phyloP scores from a whole-genome alignment of 2,113 vertebrate genomes.

The Aldabrachelys gigantea region DNA sequence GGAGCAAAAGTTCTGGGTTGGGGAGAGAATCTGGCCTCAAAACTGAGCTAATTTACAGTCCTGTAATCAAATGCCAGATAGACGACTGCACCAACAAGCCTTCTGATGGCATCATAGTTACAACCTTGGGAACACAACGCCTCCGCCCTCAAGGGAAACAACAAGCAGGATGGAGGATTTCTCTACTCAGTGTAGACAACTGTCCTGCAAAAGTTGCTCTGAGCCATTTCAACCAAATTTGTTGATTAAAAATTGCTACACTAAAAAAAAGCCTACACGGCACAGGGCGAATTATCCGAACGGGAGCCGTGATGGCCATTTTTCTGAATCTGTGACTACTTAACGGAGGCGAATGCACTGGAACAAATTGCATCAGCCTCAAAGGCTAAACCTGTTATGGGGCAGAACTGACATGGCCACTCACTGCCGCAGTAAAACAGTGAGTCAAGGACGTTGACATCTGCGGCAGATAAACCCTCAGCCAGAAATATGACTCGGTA shows the following conservation, averaged over 20 bases:
- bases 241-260: not conserved
- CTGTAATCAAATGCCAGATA: not conserved
- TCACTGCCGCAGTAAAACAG: not conserved
- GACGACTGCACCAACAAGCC: not conserved
- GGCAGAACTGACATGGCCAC: not conserved
- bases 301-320: not conserved
- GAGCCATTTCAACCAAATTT: not conserved
- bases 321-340: not conserved
- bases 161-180: not conserved
- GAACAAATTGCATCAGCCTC: conserved; percentile 6
- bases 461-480: accelerated
- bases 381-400: not conserved
- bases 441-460: accelerated
- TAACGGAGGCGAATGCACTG: accelerated
- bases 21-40: not conserved
- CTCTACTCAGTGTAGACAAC: not conserved
- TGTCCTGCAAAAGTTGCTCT: not conserved
- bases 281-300: not conserved
- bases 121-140: accelerated
- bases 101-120: not conserved
- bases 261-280: not conserved
- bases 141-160: too few relatives aligned
- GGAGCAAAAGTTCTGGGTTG: not conserved
- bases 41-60: not conserved
- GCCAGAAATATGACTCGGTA: too few relatives aligned